Percentiles rank a stretch among this genome's conserved stretches.
Evolutionary conservation across 2,113 vertebrate genomes (phyloP).

Genomic region (Phaethornis superciliosus): DNA sequence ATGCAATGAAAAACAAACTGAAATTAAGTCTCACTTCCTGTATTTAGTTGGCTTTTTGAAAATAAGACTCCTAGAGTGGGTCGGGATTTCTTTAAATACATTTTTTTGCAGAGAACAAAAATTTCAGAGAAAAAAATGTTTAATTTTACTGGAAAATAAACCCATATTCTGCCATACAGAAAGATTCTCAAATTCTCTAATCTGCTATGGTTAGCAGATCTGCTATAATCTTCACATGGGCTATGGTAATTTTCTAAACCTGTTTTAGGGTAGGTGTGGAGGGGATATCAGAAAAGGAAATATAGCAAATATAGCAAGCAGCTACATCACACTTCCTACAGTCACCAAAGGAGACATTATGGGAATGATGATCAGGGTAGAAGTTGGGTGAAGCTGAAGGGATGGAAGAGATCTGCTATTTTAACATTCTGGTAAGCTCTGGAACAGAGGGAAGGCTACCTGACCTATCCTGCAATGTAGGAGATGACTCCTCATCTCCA

Average conservation of each 20-base stretch:
- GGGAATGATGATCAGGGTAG: background rate
- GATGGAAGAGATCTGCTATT: background rate
- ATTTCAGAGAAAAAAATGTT: background rate
- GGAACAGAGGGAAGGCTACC: background rate
- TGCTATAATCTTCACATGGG: constrained; percentile 41
- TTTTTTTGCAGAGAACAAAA: background rate
- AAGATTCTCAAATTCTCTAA: constrained; percentile 24
- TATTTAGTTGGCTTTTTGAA: background rate
- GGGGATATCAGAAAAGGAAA: constrained; percentile 21
- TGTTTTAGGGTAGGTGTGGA: constrained; percentile 20
- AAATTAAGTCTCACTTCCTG: background rate
- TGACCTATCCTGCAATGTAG: background rate
- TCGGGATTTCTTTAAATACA: background rate
- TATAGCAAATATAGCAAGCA: background rate
- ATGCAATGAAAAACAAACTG: background rate
- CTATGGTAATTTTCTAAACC: constrained; percentile 42
- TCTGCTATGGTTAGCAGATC: no score
- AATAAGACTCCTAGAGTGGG: background rate
- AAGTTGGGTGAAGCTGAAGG: background rate
- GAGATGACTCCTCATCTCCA: background rate
- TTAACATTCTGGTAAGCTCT: background rate
- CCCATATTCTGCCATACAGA: constrained; percentile 28
- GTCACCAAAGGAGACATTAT: background rate
- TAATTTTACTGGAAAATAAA: background rate
- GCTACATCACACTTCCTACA: background rate